A percentile compares a stretch with the other conserved stretches of the same genome.
Evolutionary conservation across 1,140 invertebrate genomes (phyloP).

Genomic region (Daktulosphaira vitifoliae): DNA sequence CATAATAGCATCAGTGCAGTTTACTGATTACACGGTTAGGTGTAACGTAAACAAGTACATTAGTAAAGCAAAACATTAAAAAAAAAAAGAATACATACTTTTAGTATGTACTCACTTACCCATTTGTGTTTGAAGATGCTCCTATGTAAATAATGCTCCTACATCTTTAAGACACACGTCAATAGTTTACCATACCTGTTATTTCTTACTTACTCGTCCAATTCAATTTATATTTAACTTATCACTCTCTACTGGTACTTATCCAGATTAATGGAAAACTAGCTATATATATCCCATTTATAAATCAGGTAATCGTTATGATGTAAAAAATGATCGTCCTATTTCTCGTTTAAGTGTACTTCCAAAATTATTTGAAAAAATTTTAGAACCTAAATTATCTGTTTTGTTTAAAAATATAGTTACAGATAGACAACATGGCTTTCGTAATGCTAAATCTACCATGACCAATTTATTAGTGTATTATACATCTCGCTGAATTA

Average conservation of each 20-base stretch:
- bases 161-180: too few relatives aligned
- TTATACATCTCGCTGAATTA: background rate
- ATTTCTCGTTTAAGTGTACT: slow-evolving; percentile 35
- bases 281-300: slow-evolving; percentile 30
- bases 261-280: slow-evolving; percentile 29
- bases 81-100: too few relatives aligned
- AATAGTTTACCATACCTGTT: background rate
- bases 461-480: slow-evolving; percentile 23
- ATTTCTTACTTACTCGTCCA: background rate
- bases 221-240: background rate
- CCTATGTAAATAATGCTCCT: too few relatives aligned
- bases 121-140: too few relatives aligned
- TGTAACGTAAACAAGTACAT: too few relatives aligned
- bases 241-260: background rate
- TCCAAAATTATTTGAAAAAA: slow-evolving; percentile 34
- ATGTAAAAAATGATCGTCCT: slow-evolving; percentile 36
- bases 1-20: too few relatives aligned
- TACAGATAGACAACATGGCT: slow-evolving; percentile 18
- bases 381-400: background rate
- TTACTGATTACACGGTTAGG: too few relatives aligned
- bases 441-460: slow-evolving; percentile 18
- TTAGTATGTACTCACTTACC: too few relatives aligned
- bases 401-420: background rate
- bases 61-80: too few relatives aligned
- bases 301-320: slow-evolving; percentile 30